Conservation (phyloP, 2,797 vertebrate genomes). For the Hozukius guyotensis region DNA sequence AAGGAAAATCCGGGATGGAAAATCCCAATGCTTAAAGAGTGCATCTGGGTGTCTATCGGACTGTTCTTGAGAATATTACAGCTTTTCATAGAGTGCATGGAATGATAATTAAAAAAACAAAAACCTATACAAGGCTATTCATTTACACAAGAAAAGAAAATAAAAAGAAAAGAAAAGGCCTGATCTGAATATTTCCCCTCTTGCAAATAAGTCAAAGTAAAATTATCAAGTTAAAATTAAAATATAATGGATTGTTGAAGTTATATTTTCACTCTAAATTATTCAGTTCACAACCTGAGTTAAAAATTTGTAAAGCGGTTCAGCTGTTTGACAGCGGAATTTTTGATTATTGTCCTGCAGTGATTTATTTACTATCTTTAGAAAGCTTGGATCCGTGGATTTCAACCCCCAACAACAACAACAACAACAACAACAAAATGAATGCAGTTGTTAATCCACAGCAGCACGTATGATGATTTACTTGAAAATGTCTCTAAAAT, state of each 20-base stretch:
- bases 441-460: background rate
- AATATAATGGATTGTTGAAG: background rate
- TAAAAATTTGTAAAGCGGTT: background rate
- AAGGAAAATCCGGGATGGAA: no score
- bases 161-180: background rate
- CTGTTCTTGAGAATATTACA: no score
- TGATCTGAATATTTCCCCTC: background rate
- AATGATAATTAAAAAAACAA: no score
- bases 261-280: background rate
- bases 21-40: no score
- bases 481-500: no score
- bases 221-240: background rate
- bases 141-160: background rate
- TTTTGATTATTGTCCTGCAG: background rate
- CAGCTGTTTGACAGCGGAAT: background rate
- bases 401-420: background rate
- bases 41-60: no score
- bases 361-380: background rate
- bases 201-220: background rate
- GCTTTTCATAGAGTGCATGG: no score
- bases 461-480: background rate
- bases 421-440: background rate
- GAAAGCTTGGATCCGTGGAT: background rate
- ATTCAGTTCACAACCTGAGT: background rate
- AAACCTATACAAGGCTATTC: background rate